These are phyloP conservation scores for Pygoscelis adeliae DNA, from an alignment of 2,113 vertebrate species.

Conservation along the genomic window DNA sequence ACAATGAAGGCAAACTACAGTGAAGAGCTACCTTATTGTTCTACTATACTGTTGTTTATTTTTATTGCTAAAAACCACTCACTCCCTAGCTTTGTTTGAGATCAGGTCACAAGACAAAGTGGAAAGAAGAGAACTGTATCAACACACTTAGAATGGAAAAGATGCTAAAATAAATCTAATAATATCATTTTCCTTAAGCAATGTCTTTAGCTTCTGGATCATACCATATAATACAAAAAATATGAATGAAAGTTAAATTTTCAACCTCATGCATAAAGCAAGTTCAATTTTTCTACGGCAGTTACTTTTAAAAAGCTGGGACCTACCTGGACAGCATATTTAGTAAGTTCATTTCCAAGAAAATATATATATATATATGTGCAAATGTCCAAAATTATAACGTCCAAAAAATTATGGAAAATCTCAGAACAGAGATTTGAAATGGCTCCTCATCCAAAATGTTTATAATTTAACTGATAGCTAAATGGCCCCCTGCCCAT, in stretches of 20 bases:
- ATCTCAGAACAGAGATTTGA: not conserved
- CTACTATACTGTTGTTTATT: not conserved
- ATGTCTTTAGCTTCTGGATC: not conserved
- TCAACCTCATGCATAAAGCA: not conserved
- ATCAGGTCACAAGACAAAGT: not conserved
- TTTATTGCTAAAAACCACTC: not conserved
- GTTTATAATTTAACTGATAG: not conserved
- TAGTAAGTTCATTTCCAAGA: not conserved
- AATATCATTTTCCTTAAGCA: not conserved
- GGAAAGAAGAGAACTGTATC: not conserved
- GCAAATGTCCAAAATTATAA: not conserved
- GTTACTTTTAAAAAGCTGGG: not conserved
- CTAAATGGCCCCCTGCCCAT: not conserved
- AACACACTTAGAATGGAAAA: not conserved
- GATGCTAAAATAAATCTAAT: not conserved
- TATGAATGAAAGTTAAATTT: not conserved
- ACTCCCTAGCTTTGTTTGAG: not conserved
- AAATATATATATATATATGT: fast-evolving
- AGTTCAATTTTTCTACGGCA: not conserved
- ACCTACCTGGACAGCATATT: not conserved
- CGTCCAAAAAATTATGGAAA: not conserved
- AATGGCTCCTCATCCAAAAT: not conserved
- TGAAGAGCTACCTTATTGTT: not conserved
- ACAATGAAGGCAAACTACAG: not conserved
- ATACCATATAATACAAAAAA: not conserved